Conservation (phyloP, 2,113 vertebrate species). For the Maccullochella peelii region DNA sequence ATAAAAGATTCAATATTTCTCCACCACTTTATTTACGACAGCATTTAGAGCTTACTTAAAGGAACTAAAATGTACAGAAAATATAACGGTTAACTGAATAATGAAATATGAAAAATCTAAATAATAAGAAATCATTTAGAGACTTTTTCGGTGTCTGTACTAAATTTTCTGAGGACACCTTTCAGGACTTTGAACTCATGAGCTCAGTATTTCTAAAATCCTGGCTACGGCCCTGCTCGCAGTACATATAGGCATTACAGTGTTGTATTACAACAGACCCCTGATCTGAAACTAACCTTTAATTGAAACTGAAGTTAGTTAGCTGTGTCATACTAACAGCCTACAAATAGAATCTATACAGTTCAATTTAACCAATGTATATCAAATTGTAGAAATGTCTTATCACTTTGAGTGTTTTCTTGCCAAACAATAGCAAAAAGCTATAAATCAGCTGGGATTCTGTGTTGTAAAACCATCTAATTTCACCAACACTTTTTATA, state of each 20-base stretch:
- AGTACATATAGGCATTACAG: no score
- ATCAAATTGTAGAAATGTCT: not conserved
- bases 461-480: not conserved
- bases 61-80: not conserved
- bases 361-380: not conserved
- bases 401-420: not conserved
- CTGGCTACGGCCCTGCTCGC: no score
- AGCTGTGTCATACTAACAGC: not conserved
- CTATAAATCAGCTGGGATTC: not conserved
- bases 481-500: not conserved
- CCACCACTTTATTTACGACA: not conserved
- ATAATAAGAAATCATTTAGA: no score
- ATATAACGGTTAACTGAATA: no score
- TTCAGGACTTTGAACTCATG: no score
- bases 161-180: not conserved
- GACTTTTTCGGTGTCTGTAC: not conserved
- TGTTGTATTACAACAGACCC: not conserved
- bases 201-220: not conserved
- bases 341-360: not conserved
- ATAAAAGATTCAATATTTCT: no score
- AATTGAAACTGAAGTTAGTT: not conserved
- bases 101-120: no score
- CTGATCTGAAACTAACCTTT: no score
- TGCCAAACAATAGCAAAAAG: not conserved
- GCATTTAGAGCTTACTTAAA: no score